phyloP scores from a whole-genome alignment of 1,140 invertebrate species.

The Adelges cooleyi region DNA sequence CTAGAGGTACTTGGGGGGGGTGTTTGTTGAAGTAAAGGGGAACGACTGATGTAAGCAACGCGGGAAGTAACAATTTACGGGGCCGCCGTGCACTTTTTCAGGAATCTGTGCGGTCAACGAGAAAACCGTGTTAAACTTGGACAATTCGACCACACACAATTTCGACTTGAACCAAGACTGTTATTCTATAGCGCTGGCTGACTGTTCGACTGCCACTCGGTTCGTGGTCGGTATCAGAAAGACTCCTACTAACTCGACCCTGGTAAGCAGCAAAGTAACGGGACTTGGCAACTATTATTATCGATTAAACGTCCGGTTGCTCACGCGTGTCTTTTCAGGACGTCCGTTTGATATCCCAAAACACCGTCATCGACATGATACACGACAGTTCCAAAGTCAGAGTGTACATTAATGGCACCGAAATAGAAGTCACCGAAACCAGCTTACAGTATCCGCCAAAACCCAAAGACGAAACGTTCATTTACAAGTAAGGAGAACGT shows the following conservation, averaged over 20 bases:
- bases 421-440: conserved; percentile 2
- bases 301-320: background rate
- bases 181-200: conserved; percentile 34
- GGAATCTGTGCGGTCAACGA: conserved; percentile 35
- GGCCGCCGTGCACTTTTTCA: conserved; percentile 29
- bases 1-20: conserved; percentile 16
- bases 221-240: conserved; percentile 35
- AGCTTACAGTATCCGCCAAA: conserved; percentile 2
- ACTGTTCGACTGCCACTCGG: conserved; percentile 33
- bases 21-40: too few relatives aligned
- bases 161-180: conserved; percentile 30
- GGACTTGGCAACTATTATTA: background rate
- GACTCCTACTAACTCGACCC: background rate
- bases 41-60: too few relatives aligned
- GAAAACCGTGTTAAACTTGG: conserved; percentile 33
- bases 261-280: conserved; percentile 4
- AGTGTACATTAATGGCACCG: background rate
- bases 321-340: background rate
- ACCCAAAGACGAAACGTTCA: background rate
- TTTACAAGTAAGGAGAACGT: conserved; percentile 17
- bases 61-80: too few relatives aligned
- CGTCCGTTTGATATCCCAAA: background rate
- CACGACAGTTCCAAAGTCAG: conserved; percentile 1
- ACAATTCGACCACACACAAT: conserved; percentile 33
- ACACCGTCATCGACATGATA: conserved; percentile 2